Evolutionary conservation across 2,888 invertebrate species (phyloP), one percentile per base, ranked within the genome.

Genomic region (Chirona hameri): DNA sequence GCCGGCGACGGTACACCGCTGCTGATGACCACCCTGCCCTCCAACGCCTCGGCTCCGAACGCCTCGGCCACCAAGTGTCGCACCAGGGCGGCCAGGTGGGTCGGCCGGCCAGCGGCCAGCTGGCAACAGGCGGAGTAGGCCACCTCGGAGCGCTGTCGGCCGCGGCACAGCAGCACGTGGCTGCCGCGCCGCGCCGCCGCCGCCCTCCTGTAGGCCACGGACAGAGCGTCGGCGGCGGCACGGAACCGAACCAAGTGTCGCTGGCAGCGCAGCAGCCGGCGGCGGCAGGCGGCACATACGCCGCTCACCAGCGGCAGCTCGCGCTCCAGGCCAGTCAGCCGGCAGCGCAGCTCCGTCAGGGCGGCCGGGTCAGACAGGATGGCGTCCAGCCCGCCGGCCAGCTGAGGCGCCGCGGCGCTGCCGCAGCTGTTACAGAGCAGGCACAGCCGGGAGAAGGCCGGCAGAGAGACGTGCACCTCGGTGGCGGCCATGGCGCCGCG

Each of bases 101-200:
- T 7, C 5, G n/a, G 7, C 7, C 65, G 39, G 10, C 39, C 24
- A 24, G 76, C 46, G 24, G 76, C 24, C 21, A 27, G 14, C 21
- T 10, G 39, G n/a, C 76, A 76, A 24, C 76, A 76, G 39, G 76
- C 24, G 0, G 39, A 5, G 39, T 18, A 46, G 39, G 76, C 0
- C 46, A 89, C 88, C 21, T 93, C 94, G 86, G 89, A 97, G 85
- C 92, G 97, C 83, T 97, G 94, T 14, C 97, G 97, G 10, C 91
- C 95, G n/a, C 98, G 98, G 89, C 97, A 96, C 39, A 91, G 96
- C 85, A 90, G 97, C 83, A 95, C 97, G 0, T 90, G 98, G 81
- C 98, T 98, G 0, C 93, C 98, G 84, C 95, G 97, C 80, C 91
- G 98, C 86, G 97, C 96, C 94, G 96, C 97, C 89, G 97, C 98